These are phyloP conservation scores for Temnothorax rugatulus DNA, from an alignment of 2,888 invertebrate species.

Conservation along the genomic window DNA sequence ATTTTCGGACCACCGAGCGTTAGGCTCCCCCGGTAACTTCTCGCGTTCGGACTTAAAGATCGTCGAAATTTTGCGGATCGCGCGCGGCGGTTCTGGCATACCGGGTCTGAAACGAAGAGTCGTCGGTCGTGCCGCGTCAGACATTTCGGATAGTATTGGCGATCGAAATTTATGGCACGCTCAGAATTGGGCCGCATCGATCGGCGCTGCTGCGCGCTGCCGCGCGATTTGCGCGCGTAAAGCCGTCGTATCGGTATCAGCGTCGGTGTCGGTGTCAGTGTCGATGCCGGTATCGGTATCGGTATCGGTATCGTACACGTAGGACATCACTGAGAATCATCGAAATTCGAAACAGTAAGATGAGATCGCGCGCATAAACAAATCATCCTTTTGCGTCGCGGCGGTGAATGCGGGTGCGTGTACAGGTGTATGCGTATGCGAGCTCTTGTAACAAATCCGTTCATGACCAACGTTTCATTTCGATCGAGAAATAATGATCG, in stretches of 20 bases:
- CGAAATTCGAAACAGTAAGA: constrained; percentile 13
- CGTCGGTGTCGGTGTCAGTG: not conserved
- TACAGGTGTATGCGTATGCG: not conserved
- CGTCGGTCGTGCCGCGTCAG: constrained; percentile 8
- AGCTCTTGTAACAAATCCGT: not conserved
- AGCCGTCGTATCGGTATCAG: not conserved
- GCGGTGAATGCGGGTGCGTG: not conserved
- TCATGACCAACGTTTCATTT: not conserved
- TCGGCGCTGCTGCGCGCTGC: not conserved
- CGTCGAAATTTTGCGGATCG: constrained; percentile 28
- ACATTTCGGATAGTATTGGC: constrained; percentile 41
- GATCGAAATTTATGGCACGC: constrained; percentile 51
- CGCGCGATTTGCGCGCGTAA: constrained; percentile 6
- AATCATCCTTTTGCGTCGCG: constrained; percentile 10
- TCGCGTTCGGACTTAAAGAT: constrained; percentile 14
- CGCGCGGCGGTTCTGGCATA: constrained; percentile 17
- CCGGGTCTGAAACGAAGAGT: constrained; percentile 26
- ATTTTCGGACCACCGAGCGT: not conserved
- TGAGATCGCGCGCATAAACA: constrained; percentile 10
- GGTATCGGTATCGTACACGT: not conserved
- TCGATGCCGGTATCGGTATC: too few relatives aligned
- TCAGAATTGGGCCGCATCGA: constrained; percentile 52
- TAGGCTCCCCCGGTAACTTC: not conserved
- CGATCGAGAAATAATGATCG: not conserved
- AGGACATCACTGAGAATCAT: not conserved